A percentile compares a stretch with the other conserved stretches of the same genome.
These are phyloP conservation scores for Myotis lucifugus DNA, from an alignment of 2,113 vertebrate genomes.

Conservation along the genomic window DNA sequence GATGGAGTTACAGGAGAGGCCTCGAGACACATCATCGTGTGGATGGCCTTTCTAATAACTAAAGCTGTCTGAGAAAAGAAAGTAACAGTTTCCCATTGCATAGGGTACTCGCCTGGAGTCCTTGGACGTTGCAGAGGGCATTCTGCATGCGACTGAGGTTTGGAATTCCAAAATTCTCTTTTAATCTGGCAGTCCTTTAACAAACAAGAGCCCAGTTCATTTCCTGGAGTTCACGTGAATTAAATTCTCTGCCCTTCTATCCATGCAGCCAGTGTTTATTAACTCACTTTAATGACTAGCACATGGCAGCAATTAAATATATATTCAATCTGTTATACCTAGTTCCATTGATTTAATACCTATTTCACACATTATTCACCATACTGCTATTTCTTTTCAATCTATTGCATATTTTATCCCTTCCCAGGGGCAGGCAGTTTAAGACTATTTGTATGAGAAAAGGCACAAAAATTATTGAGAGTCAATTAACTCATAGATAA, in stretches of 20 bases:
- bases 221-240: not conserved
- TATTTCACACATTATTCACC: conserved; percentile 60
- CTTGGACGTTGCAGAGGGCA: not conserved
- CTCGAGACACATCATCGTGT: not conserved
- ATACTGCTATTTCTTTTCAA: conserved; percentile 30
- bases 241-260: not conserved
- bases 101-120: no score
- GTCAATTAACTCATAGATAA: not conserved
- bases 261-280: conserved; percentile 15
- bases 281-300: conserved; percentile 48
- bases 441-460: conserved; percentile 27
- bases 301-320: conserved; percentile 66
- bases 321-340: conserved; percentile 47
- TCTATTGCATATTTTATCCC: conserved; percentile 16
- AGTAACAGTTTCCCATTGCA: not conserved
- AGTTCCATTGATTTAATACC: conserved; percentile 58
- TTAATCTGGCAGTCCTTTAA: not conserved
- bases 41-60: not conserved
- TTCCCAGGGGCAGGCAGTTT: not conserved
- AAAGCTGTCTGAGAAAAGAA: not conserved
- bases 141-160: not conserved
- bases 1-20: not conserved
- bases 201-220: not conserved
- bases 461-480: not conserved
- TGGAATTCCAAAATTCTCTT: not conserved